Conservation (phyloP, 2,888 invertebrate genomes). For the Scaptomyza reducta region DNA sequence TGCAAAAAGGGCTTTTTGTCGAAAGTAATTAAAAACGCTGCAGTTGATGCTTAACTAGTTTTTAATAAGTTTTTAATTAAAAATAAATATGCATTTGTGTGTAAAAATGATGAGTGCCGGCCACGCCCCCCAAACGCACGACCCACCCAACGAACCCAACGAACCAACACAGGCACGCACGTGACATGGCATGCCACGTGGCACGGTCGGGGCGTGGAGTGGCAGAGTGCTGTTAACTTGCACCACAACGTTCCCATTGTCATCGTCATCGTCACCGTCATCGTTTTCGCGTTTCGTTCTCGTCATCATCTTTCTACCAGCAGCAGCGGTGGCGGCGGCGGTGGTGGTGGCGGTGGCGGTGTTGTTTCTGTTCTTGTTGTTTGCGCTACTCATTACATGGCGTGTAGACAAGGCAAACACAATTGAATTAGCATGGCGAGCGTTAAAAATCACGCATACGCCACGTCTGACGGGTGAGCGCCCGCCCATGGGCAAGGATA, state of each 20-base stretch:
- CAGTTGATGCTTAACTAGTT: slow-evolving; percentile 79
- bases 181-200: slow-evolving; percentile 58
- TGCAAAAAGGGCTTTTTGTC: slow-evolving; percentile 61
- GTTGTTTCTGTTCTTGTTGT: slow-evolving; percentile 65
- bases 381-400: slow-evolving; percentile 77
- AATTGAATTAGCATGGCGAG: slow-evolving; percentile 77
- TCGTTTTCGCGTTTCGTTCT: slow-evolving; percentile 49
- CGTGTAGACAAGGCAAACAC: slow-evolving; percentile 77
- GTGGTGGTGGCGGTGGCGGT: no score
- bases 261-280: slow-evolving; percentile 24
- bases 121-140: slow-evolving; percentile 22
- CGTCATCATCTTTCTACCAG: slow-evolving; percentile 46
- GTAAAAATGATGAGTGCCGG: slow-evolving; percentile 70
- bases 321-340: slow-evolving; percentile 2
- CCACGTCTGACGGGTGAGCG: slow-evolving; percentile 35
- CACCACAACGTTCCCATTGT: slow-evolving; percentile 34
- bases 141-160: slow-evolving; percentile 14
- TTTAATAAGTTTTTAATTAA: slow-evolving; percentile 80
- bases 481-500: slow-evolving; percentile 19
- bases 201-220: background rate
- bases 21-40: slow-evolving; percentile 79
- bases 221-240: slow-evolving; percentile 22
- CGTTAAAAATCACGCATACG: slow-evolving; percentile 77
- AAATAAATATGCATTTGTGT: slow-evolving; percentile 80
- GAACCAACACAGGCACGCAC: slow-evolving; percentile 39